A percentile compares a stretch with the other conserved stretches of the same genome.
These are phyloP conservation scores for Corythornis cristatus DNA, from an alignment of 2,113 vertebrate species.

Conservation along the genomic window DNA sequence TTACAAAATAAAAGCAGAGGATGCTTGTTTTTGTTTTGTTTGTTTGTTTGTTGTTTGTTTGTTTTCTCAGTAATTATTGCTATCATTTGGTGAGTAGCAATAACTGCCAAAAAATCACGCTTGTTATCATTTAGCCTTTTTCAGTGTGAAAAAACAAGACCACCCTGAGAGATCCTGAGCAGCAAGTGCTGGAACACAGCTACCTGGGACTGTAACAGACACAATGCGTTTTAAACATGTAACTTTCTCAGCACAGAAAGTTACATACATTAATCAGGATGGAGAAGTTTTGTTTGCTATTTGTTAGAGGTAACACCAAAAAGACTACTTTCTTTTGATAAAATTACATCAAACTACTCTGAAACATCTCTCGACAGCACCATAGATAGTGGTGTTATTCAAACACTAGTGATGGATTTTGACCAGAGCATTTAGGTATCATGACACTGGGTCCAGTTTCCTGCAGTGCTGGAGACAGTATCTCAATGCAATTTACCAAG, in stretches of 20 bases:
- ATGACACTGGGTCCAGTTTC: neutral
- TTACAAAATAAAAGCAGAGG: neutral
- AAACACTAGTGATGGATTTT: neutral
- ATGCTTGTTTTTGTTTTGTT: neutral
- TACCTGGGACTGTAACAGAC: neutral
- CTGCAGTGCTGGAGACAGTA: neutral
- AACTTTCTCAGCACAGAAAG: neutral
- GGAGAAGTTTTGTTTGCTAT: neutral
- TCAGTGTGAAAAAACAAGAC: neutral
- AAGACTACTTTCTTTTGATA: neutral
- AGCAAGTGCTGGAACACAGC: neutral
- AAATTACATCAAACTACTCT: neutral
- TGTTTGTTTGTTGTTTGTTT: neutral
- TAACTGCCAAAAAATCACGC: neutral
- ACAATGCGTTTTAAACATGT: neutral
- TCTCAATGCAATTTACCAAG: neutral
- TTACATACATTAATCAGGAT: rapidly evolving
- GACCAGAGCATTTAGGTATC: neutral
- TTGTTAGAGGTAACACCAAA: neutral
- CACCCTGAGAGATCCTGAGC: neutral
- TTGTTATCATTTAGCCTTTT: neutral
- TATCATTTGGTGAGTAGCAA: neutral
- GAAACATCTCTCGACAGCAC: neutral
- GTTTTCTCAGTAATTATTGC: no score
- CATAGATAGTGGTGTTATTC: neutral